Base-by-base conservation (phyloP, 1,140 invertebrate genomes). In the Nasonia vitripennis region DNA sequence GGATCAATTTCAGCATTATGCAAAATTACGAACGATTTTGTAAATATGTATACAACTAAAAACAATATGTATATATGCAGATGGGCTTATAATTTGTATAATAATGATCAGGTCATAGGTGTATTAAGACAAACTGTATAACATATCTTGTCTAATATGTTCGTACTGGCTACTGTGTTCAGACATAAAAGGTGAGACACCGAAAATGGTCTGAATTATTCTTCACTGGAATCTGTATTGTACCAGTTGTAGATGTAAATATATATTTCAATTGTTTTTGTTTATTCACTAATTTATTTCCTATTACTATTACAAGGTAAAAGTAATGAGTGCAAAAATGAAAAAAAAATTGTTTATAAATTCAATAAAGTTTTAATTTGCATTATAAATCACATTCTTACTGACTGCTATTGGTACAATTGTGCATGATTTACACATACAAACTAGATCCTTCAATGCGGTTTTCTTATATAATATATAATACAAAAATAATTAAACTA, bases 361-460 rank as follows among this genome's bases (percentile, higher is more conserved):
- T 88, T 71, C 78, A 86, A 62, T 75, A 84, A 83, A 86, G 17
- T 80, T 83, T 81, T 81, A 41, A 78, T 84, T 78, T 87, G 79
- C 81, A 34, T 67, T 87, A 12, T 34, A 71, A 31, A 71, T 71
- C 83, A 88, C 87, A 86, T 89, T 88, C 75, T 74, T 86, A 82
- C 51, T 55, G 12, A 20, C 20, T 62, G 55, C 17, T 62, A 55
- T 78, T 55, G 45, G 17, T 77, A 11, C 37, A 77, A 70, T 81
- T 71, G 31, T 10, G 1, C 5, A 31, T n/a, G 23, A 31, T 71
- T 12, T 11, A 71, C 17, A 17, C 67, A 1, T 68, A 17, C 5
- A 71, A 71, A n/a, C 1, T n/a, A 12, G 55, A n/a, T 31, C 11
- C 9, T 68, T 68, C 27, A 6, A 23, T 68, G 6, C 3, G 1